Evolutionary conservation across 2,888 invertebrate species (phyloP).

Genomic region (Melanostoma mellinum): DNA sequence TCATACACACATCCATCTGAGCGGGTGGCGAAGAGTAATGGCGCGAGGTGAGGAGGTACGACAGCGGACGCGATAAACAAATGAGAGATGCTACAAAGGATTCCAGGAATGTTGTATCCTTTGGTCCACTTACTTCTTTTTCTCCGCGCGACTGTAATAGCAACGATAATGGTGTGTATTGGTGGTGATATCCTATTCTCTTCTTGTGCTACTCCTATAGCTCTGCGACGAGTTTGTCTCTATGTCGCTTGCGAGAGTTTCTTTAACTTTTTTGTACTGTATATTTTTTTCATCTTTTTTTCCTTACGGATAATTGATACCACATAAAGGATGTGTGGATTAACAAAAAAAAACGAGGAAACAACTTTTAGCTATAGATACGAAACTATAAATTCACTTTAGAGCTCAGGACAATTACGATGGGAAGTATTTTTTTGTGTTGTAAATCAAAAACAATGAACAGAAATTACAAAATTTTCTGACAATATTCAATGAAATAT

Average conservation of each 20-base stretch:
- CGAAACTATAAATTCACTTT: background rate
- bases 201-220: conserved; percentile 5
- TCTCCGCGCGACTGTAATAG: conserved; percentile 62
- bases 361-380: background rate
- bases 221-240: conserved; percentile 3
- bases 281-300: conserved; percentile 22
- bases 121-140: conserved; percentile 66
- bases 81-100: conserved; percentile 69
- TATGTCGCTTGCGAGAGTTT: conserved; percentile 52
- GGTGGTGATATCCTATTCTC: conserved; percentile 58
- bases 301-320: conserved; percentile 13
- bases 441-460: background rate
- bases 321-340: conserved; percentile 31
- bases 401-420: background rate
- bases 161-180: conserved; percentile 67
- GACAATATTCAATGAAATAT: conserved; percentile 23
- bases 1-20: conserved; percentile 17
- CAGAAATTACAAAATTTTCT: conserved; percentile 13
- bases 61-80: conserved; percentile 52
- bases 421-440: conserved; percentile 5
- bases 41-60: too few relatives aligned
- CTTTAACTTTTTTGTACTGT: conserved; percentile 35
- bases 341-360: background rate
- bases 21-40: background rate
- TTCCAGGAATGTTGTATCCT: conserved; percentile 69